Conservation (phyloP, 2,797 vertebrate genomes). For the Vipera latastei region DNA sequence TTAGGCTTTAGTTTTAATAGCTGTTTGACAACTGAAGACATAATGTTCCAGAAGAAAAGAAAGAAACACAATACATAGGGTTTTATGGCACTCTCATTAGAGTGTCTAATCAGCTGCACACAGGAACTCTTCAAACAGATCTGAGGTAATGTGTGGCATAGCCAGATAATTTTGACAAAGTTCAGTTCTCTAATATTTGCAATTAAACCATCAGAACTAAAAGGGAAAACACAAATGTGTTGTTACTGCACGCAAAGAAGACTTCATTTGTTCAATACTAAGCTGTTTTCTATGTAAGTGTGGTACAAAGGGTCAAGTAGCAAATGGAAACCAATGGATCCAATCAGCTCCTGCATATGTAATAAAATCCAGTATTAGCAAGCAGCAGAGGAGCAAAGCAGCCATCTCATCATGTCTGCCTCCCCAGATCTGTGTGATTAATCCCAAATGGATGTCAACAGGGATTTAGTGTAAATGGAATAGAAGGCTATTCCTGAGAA, state of each 20-base stretch:
- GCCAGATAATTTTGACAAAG: conserved; percentile 41
- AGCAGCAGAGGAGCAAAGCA: not conserved
- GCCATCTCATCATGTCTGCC: not conserved
- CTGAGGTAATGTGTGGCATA: not conserved
- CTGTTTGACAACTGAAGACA: conserved; percentile 58
- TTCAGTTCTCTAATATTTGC: conserved; percentile 24
- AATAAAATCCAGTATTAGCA: not conserved
- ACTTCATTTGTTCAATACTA: not conserved
- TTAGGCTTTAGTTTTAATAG: conserved; percentile 55
- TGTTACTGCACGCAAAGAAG: not conserved
- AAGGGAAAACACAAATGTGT: not conserved
- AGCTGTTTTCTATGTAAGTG: not conserved
- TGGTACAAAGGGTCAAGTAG: not conserved
- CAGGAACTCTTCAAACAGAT: conserved; percentile 56
- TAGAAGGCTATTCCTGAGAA: not conserved
- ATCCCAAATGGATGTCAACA: not conserved
- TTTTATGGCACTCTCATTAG: conserved; percentile 45
- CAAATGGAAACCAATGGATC: conserved; percentile 4
- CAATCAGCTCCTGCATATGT: not conserved
- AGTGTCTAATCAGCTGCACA: conserved; percentile 53
- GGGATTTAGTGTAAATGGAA: not conserved
- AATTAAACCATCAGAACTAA: conserved; percentile 23
- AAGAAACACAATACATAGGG: conserved; percentile 40
- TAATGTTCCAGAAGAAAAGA: conserved; percentile 45
- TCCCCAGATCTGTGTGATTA: not conserved